Evolutionary conservation across 2,888 invertebrate species (phyloP).

Genomic region (Cheilosia impressa): DNA sequence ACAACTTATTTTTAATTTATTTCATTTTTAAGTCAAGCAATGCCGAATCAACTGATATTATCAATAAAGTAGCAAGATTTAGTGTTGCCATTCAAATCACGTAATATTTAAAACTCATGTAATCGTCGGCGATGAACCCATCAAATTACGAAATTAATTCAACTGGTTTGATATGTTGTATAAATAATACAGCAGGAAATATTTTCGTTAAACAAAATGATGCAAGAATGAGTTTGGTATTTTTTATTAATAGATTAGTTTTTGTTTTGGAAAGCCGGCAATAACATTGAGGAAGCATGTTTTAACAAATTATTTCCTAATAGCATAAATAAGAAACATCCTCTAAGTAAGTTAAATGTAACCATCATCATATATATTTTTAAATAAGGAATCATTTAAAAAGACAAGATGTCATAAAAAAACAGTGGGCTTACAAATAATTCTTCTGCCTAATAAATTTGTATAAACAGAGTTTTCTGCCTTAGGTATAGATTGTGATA

Average conservation of each 20-base stretch:
- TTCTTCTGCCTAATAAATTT: not conserved
- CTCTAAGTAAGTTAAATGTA: too few relatives aligned
- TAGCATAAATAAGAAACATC: too few relatives aligned
- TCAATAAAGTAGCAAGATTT: not conserved
- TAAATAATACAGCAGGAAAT: not conserved
- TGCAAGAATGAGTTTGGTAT: not conserved
- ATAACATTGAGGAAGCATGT: not conserved
- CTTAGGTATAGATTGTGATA: too few relatives aligned
- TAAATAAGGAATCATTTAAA: too few relatives aligned
- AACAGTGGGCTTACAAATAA: too few relatives aligned
- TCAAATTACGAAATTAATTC: constrained; percentile 22
- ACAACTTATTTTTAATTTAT: not conserved
- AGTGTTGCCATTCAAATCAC: not conserved
- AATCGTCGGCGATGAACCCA: constrained; percentile 23
- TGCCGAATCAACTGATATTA: not conserved
- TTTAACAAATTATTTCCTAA: too few relatives aligned
- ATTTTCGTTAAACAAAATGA: not conserved
- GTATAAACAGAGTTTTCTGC: not conserved
- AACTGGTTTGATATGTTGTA: not conserved
- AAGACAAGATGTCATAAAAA: too few relatives aligned
- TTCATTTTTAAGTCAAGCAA: not conserved
- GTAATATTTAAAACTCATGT: constrained; percentile 7
- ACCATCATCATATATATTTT: too few relatives aligned
- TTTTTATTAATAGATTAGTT: too few relatives aligned
- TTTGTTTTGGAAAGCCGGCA: not conserved